These are phyloP conservation scores for Catamblyrhynchus diadema DNA, from an alignment of 2,797 vertebrate species.

Conservation along the genomic window DNA sequence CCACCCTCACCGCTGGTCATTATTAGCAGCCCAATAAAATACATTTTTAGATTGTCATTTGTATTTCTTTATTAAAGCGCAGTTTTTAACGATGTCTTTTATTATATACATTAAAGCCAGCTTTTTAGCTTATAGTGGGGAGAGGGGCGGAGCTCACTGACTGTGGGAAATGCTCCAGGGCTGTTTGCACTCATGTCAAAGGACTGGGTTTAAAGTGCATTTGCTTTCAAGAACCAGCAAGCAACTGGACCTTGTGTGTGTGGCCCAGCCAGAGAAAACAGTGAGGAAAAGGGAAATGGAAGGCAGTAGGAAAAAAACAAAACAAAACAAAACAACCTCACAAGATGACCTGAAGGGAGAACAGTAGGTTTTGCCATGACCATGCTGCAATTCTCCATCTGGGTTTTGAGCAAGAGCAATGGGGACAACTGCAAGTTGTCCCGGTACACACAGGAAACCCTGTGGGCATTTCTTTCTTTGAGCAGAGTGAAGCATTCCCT, in stretches of 20 bases:
- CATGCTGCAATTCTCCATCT: background rate
- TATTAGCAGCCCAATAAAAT: constrained; percentile 62
- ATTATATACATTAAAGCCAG: background rate
- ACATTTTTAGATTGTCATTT: constrained; percentile 41
- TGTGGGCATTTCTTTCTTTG: background rate
- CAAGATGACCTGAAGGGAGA: background rate
- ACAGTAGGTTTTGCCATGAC: background rate
- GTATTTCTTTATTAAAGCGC: constrained; percentile 44
- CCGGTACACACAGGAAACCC: background rate
- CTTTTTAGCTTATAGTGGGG: background rate
- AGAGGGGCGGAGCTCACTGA: background rate
- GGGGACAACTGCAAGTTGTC: background rate
- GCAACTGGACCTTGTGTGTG: fast-evolving
- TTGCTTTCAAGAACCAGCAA: background rate
- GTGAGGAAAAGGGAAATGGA: background rate
- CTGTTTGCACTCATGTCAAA: background rate
- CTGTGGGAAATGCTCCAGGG: fast-evolving
- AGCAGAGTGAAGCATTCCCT: background rate
- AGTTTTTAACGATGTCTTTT: background rate
- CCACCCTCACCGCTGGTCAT: background rate
- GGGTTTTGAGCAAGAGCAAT: background rate
- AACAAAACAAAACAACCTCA: background rate
- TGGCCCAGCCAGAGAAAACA: background rate
- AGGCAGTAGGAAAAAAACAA: background rate
- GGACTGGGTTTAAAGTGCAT: background rate